A percentile compares a stretch with the other conserved stretches of the same genome.
These are phyloP conservation scores for Hyperoplus immaculatus DNA, from an alignment of 2,797 vertebrate species.

Conservation along the genomic window DNA sequence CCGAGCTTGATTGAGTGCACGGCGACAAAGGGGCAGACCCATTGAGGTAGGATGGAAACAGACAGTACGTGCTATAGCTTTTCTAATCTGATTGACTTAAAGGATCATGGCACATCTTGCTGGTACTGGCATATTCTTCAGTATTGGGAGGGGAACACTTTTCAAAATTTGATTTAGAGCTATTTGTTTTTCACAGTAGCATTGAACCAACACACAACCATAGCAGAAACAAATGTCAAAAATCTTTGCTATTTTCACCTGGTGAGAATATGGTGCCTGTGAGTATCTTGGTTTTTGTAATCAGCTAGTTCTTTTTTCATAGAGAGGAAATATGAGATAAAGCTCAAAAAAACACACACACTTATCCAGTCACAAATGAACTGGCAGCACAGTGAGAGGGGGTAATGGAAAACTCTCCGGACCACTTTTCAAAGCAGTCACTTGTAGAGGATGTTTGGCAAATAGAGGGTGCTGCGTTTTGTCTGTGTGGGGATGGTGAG, in stretches of 20 bases:
- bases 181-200: neutral
- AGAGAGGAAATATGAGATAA: conserved; percentile 16
- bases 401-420: conserved; percentile 33
- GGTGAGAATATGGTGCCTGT: conserved; percentile 3
- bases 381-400: conserved; percentile 19
- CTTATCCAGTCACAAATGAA: conserved; percentile 42
- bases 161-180: neutral
- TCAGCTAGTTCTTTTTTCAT: conserved; percentile 2
- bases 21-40: conserved; percentile 9
- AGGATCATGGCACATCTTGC: neutral
- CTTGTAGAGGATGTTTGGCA: conserved; percentile 22
- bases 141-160: neutral
- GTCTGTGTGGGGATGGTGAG: conserved; percentile 20
- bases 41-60: conserved; percentile 13
- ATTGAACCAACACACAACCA: neutral
- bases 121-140: neutral
- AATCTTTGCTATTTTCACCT: neutral
- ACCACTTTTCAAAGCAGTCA: conserved; percentile 52
- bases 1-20: conserved; percentile 38
- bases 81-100: conserved; percentile 6
- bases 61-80: neutral
- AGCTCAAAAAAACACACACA: conserved; percentile 12
- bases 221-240: conserved; percentile 16
- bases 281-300: neutral
- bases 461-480: conserved; percentile 20